These are phyloP conservation scores for Daktulosphaira vitifoliae DNA, from an alignment of 1,140 invertebrate genomes.

Conservation along the genomic window DNA sequence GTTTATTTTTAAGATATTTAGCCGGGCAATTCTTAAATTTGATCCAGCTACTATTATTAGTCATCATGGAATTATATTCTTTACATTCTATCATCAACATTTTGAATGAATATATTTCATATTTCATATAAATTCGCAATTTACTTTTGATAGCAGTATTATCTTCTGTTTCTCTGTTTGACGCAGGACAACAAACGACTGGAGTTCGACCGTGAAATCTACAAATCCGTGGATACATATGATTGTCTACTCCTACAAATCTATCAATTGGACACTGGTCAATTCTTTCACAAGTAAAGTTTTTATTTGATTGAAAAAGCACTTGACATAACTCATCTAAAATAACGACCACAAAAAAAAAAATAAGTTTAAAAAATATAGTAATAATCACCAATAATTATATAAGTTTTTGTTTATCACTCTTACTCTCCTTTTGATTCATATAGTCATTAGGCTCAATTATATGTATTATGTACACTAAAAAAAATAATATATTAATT, in stretches of 20 bases:
- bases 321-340: conserved; percentile 7
- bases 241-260: not conserved
- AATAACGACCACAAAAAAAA: too few species aligned
- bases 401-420: too few species aligned
- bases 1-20: not conserved
- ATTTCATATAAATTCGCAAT: too few species aligned
- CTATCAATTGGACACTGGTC: not conserved
- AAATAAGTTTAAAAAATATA: too few species aligned
- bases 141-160: not conserved
- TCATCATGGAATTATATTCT: conserved; percentile 2
- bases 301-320: not conserved
- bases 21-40: not conserved
- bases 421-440: too few species aligned
- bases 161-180: not conserved
- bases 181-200: not conserved
- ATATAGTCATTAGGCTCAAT: too few species aligned
- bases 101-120: too few species aligned
- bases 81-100: not conserved
- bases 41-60: not conserved
- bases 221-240: not conserved
- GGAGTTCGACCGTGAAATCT: not conserved
- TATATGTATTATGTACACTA: too few species aligned
- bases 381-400: too few species aligned
- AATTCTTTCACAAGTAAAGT: not conserved
- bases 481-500: too few species aligned